A percentile compares a stretch with the other conserved stretches of the same genome.
These are phyloP conservation scores for Leptinotarsa rubiginosa DNA, from an alignment of 2,888 invertebrate genomes.

Conservation along the genomic window DNA sequence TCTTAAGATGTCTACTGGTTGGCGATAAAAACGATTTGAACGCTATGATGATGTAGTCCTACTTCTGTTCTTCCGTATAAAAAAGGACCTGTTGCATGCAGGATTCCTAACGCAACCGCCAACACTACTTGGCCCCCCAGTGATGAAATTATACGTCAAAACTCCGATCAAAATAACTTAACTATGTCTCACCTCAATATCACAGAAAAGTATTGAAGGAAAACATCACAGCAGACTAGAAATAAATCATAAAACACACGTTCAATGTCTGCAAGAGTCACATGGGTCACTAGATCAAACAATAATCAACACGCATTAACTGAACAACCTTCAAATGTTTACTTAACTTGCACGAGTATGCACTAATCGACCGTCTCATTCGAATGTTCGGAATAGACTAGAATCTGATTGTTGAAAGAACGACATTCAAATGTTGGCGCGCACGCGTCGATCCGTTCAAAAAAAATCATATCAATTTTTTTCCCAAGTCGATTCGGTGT, in stretches of 20 bases:
- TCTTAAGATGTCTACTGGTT: too few species aligned
- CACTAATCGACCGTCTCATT: constrained; percentile 3
- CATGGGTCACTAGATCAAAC: neutral
- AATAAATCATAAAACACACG: neutral
- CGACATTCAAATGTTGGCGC: constrained; percentile 18
- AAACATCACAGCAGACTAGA: constrained; percentile 9
- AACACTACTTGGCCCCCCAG: neutral
- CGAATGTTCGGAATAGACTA: constrained; percentile 5
- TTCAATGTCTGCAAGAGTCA: neutral
- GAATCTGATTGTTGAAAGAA: constrained; percentile 11
- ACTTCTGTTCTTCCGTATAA: neutral
- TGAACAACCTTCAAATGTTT: constrained; percentile 13
- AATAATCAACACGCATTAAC: neutral
- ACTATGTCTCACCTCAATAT: constrained; percentile 8
- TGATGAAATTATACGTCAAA: neutral
- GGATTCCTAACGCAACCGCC: neutral
- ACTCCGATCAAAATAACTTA: neutral
- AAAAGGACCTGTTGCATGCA: neutral
- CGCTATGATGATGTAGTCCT: too few species aligned
- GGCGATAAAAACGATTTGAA: too few species aligned
- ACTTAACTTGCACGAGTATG: neutral
- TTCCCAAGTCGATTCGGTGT: constrained; percentile 6
- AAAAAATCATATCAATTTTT: constrained; percentile 3
- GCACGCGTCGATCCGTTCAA: constrained; percentile 3
- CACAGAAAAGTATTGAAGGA: constrained; percentile 7